Base-by-base conservation (phyloP, 1,140 invertebrate species). In the Trialeurodes vaporariorum region DNA sequence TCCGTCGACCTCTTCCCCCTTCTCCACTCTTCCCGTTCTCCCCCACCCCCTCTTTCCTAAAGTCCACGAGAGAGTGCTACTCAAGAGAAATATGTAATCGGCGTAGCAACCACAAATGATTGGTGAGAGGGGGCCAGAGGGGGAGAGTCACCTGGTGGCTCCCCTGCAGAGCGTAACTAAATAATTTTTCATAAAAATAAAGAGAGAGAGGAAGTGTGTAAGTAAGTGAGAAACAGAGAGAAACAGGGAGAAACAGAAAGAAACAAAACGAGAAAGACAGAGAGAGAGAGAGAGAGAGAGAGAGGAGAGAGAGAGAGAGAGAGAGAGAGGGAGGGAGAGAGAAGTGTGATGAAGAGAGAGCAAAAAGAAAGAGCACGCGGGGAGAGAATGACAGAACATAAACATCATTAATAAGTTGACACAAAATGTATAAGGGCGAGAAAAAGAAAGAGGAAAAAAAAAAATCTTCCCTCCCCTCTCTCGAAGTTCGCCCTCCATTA, bases 371-470 rank as follows among this genome's bases (percentile, higher is more conserved):
- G 34, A 5, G 34, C 5, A 5, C 5, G 34, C 5, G 5, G 34
- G 34, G 34, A 17, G 34, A 49, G 34, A 49, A 49, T 49, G 34
- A 49, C 34, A 49, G 34, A 49, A 49, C 34, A 49, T 49, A 49
- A 49, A 49, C 34, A 49, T 49, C 34, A 49, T 49, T 49, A 49
- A 49, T 49, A 49, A 49, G 34, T 49, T 49, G 34, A 49, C 34
- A 49, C 34, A 49, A 49, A n/a, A 49, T 49, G 34, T 49, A n/a
- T 49, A 17, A 49, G 34, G 34, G 34, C 34, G 17, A 49, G 34
- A 49, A 49, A 9, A 49, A 49, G 17, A 49, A 49, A 49, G 34
- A 49, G 17, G 17, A 9, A 49, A 49, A 49, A 49, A 49, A 49
- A 17, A 49, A 49, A 49, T 17, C 5, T 17, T 49, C 34, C 34